phyloP scores from a whole-genome alignment of 2,888 invertebrate species.

The Euproctis similis region DNA sequence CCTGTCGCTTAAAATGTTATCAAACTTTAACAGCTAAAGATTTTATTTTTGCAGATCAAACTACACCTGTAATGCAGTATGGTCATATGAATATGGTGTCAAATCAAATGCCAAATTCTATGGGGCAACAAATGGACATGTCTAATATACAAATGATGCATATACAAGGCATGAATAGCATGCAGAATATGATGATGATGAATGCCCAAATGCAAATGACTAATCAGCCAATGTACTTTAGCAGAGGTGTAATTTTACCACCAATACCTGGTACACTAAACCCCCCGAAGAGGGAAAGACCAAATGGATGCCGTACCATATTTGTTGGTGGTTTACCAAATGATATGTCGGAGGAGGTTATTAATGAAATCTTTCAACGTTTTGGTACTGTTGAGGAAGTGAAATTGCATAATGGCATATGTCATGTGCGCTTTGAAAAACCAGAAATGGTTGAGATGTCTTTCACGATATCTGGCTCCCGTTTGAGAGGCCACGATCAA shows the following conservation, averaged over 20 bases:
- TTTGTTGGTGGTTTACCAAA: conserved; percentile 95
- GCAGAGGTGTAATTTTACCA: conserved; percentile 87
- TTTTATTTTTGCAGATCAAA: conserved; percentile 1
- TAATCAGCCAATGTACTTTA: conserved; percentile 65
- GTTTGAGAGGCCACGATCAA: conserved; percentile 83
- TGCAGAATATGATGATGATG: conserved; percentile 64
- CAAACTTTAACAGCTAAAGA: too few relatives aligned
- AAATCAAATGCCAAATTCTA: conserved; percentile 18
- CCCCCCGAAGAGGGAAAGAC: conserved; percentile 87
- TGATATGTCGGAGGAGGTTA: conserved; percentile 85
- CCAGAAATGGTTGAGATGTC: conserved; percentile 89
- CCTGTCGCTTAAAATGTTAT: too few relatives aligned
- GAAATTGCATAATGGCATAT: conserved; percentile 91
- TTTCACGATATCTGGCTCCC: conserved; percentile 86
- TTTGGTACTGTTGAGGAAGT: conserved; percentile 68
- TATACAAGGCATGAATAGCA: conserved; percentile 19
- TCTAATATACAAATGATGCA: conserved; percentile 21
- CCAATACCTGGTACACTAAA: conserved; percentile 87
- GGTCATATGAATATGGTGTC: conserved; percentile 27
- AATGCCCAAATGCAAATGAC: conserved; percentile 33
- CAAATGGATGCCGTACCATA: conserved; percentile 92
- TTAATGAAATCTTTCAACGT: conserved; percentile 89
- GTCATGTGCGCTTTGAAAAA: conserved; percentile 90
- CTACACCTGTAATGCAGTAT: conserved; percentile 32
- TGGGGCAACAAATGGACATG: conserved; percentile 32